Base-by-base conservation (phyloP, 2,113 vertebrate genomes). In the Ceyx margarethae region DNA sequence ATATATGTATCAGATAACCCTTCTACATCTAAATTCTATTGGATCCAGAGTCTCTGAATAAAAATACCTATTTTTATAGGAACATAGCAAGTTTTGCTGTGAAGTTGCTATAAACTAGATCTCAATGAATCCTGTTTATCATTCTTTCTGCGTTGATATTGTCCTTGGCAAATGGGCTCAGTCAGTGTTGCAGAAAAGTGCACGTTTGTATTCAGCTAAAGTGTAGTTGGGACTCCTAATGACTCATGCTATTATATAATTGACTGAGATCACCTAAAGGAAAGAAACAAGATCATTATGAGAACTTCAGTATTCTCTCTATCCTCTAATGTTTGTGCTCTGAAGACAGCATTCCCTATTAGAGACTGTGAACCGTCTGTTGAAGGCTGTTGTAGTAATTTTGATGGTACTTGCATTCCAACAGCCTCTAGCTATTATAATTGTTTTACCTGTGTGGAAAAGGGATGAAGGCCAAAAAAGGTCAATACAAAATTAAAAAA, bases 111-210 rank as follows among this genome's bases (percentile, higher is more conserved):
- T 12, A 69, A 51, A 45, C 1, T 35, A 85, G 51, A 19, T 62
- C 28, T 64, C n/a, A 77, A 0, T 64, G 11, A 88, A 78, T 56
- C 26, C 79, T 90, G 25, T 61, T 93, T 90, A 42, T 91, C n/a
- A 72, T 78, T 95, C 48, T 26, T 78, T 78, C 53, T 81, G 68
- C 65, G 33, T 29, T 67, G 51, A 46, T 43, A 42, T 5, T 57
- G 73, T 48, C 85, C 76, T 95, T 84, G 82, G 82, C 43, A 88
- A 94, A 88, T 20, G 42, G 61, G 29, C 51, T 88, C 31, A 83
- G 61, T 43, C 82, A 88, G 48, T 11, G 76, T 56, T 45, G 76
- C 82, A 81, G 68, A 84, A 85, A 88, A 83, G 15, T 7, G 5
- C 29, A 20, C 4, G 17, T 93, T 79, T 85, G 66, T 85, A 84